A percentile compares a stretch with the other conserved stretches of the same genome.
Conservation (phyloP, 2,797 vertebrate species). For the Hylomyscus alleni region DNA sequence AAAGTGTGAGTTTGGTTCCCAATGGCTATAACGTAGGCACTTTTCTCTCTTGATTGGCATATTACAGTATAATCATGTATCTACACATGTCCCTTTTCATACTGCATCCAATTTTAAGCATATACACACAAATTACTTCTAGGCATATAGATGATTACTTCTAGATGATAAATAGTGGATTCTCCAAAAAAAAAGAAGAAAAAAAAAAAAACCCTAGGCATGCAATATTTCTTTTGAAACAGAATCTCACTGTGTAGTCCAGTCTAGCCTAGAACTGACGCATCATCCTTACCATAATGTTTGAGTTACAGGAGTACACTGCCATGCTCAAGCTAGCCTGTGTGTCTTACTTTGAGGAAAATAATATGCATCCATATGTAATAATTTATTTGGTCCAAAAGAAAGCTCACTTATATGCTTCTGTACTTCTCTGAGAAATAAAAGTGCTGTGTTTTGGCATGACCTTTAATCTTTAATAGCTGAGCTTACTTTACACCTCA, state of each 20-base stretch:
- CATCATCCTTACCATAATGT: background rate
- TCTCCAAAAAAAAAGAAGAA: background rate
- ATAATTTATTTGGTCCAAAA: background rate
- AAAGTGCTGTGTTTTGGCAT: background rate
- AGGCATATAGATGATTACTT: no score
- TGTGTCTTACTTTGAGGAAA: background rate
- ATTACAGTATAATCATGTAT: background rate
- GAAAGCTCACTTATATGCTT: conserved; percentile 22
- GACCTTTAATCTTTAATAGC: background rate
- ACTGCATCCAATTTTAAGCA: background rate
- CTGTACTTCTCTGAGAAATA: conserved; percentile 26
- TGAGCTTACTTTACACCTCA: background rate
- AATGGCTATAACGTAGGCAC: background rate
- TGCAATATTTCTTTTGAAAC: background rate
- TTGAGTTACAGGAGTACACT: background rate
- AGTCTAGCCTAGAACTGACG: background rate
- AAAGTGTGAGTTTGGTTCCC: background rate
- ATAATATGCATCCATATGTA: background rate
- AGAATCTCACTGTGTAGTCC: background rate
- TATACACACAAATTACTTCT: background rate
- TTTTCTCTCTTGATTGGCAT: background rate
- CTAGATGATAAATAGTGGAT: background rate
- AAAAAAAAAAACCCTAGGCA: background rate
- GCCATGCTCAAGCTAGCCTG: background rate
- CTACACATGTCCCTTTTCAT: background rate